phyloP scores from a whole-genome alignment of 2,888 invertebrate species.

The Hypolimnas misippus region DNA sequence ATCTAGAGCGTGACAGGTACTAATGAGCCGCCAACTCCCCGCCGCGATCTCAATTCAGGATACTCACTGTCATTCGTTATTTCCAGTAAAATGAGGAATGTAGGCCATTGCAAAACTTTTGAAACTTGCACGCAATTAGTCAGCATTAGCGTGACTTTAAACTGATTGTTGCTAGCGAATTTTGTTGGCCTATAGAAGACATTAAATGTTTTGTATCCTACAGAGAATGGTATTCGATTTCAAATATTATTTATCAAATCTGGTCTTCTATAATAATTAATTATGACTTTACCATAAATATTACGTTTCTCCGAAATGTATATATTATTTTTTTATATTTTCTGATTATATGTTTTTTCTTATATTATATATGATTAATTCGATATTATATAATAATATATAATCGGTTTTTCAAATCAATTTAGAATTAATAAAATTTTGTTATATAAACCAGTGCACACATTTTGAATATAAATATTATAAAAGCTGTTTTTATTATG shows the following conservation, averaged over 20 bases:
- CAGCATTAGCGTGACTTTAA: slow-evolving; percentile 16
- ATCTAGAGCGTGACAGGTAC: slow-evolving; percentile 67
- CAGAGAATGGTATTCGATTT: background rate
- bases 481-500: background rate
- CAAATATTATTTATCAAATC: background rate
- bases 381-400: no score
- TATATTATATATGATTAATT: no score
- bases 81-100: slow-evolving; percentile 57
- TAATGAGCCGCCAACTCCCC: slow-evolving; percentile 55
- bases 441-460: background rate
- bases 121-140: slow-evolving; percentile 34
- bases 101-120: slow-evolving; percentile 52
- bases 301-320: no score
- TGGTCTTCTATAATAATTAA: no score
- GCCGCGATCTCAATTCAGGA: slow-evolving; percentile 53
- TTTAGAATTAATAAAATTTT: background rate
- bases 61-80: slow-evolving; percentile 47
- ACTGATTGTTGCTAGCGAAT: slow-evolving; percentile 8
- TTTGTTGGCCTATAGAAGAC: background rate
- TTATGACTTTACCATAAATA: no score
- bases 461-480: background rate
- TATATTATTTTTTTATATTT: no score
- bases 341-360: no score
- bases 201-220: background rate
- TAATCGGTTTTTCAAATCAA: no score